Evolutionary conservation across 2,888 invertebrate genomes (phyloP).

Genomic region (Zygaena filipendulae): DNA sequence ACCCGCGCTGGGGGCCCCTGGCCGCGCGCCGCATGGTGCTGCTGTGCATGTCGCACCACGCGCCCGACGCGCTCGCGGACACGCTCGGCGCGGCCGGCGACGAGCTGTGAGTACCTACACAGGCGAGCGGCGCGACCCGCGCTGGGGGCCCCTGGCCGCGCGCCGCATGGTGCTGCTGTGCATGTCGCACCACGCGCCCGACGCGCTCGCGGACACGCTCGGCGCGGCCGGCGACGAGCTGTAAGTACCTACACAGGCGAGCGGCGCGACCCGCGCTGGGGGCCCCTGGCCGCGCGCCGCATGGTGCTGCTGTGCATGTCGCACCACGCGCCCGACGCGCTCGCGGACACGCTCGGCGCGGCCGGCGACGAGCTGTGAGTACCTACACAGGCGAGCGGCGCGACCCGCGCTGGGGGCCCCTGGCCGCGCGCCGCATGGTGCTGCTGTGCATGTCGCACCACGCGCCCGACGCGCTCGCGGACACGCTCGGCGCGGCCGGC

Average conservation of each 20-base stretch:
- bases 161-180: no score
- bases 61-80: slow-evolving; percentile 19
- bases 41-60: slow-evolving; percentile 42
- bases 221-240: no score
- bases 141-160: no score
- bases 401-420: slow-evolving; percentile 76
- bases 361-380: no score
- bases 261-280: slow-evolving; percentile 71
- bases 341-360: slow-evolving; percentile 18
- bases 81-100: slow-evolving; percentile 21
- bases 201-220: no score
- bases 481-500: slow-evolving; percentile 15
- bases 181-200: no score
- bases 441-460: slow-evolving; percentile 43
- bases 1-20: slow-evolving; percentile 76
- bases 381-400: no score
- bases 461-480: no score
- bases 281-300: slow-evolving; percentile 79
- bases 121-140: no score
- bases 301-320: slow-evolving; percentile 75
- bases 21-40: slow-evolving; percentile 88
- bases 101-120: slow-evolving; percentile 21
- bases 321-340: slow-evolving; percentile 37
- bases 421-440: slow-evolving; percentile 88
- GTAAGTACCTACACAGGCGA: no score